phyloP scores from a whole-genome alignment of 1,140 invertebrate genomes.

The Hycleus cichorii region DNA sequence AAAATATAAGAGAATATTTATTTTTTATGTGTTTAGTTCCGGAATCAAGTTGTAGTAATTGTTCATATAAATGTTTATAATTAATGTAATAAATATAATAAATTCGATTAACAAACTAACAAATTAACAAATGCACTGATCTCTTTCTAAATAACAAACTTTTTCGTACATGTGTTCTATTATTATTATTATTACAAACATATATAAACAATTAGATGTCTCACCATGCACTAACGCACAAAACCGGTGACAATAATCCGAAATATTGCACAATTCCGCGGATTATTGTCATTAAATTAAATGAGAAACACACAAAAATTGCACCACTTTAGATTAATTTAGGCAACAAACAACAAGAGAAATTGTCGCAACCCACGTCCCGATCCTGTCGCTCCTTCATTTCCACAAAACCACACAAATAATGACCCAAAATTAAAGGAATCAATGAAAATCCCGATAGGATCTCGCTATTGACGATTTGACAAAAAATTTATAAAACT shows the following conservation, averaged over 20 bases:
- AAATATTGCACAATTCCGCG: not conserved
- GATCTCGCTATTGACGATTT: too few relatives aligned
- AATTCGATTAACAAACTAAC: not conserved
- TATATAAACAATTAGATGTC: constrained; percentile 17
- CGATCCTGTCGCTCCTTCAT: constrained; percentile 8
- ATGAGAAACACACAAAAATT: not conserved
- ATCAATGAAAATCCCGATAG: too few relatives aligned
- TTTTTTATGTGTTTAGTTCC: constrained; percentile 31
- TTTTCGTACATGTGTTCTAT: constrained; percentile 28
- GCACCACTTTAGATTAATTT: not conserved
- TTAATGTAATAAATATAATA: too few relatives aligned
- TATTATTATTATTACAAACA: not conserved
- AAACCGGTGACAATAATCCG: not conserved
- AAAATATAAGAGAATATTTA: constrained; percentile 27
- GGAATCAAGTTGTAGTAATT: constrained; percentile 20
- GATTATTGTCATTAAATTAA: not conserved
- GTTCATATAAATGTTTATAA: constrained; percentile 29
- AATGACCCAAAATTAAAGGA: constrained; percentile 12
- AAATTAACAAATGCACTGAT: constrained; percentile 30
- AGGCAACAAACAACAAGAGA: not conserved
- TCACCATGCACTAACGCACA: constrained; percentile 31
- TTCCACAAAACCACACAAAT: constrained; percentile 1
- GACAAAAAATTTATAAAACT: constrained; percentile 6
- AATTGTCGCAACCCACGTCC: constrained; percentile 21
- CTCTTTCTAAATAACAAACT: constrained; percentile 17